Evolutionary conservation across 2,797 vertebrate species (phyloP), one percentile per base, ranked within the genome.

Genomic region (Sebastes flavidus): DNA sequence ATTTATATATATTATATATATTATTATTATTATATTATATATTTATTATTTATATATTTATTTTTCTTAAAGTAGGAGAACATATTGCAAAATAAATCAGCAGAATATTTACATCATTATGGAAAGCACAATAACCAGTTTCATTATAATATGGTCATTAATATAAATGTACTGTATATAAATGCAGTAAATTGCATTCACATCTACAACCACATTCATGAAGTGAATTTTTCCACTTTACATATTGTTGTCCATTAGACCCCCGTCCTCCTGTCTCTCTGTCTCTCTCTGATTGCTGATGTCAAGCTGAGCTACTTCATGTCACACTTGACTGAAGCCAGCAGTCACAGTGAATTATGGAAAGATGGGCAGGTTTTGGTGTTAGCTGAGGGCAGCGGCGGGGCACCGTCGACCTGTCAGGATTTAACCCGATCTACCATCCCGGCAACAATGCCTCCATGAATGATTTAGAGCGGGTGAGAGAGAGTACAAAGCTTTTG

Each of bases 401-500:
- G 74, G 63, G 52, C 72, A 78, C 56, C 66, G 81, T 87, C 34
- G 60, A 75, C 76, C 78, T 75, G 84, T 85, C 79, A 56, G 75
- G 67, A 54, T 81, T 75, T 68, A 81, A 87, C 82, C 78, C 3
- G 9, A 75, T 83, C 73, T 16, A 52, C 65, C 22, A 12, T 80
- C 75, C 75, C 5, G 22, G 62, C 49, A 86, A 89, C 87, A 87
- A 80, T 25, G 52, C 78, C 32, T 60, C 84, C 83, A 92, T 92
- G 73, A 92, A 93, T 93, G 83, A 92, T 93, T 94, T 89, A 94
- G 80, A 89, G 6, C 2, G 14, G 71, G 38, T 63, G 71, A 65
- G 76, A 77, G 60, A 42, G 52, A 87, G 78, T 27, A 42, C 80
- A 82, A 86, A 83, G 88, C 89, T 90, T 89, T 91, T 92, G 78